phyloP scores from a whole-genome alignment of 1,140 invertebrate species.

The Aethina tumida region DNA sequence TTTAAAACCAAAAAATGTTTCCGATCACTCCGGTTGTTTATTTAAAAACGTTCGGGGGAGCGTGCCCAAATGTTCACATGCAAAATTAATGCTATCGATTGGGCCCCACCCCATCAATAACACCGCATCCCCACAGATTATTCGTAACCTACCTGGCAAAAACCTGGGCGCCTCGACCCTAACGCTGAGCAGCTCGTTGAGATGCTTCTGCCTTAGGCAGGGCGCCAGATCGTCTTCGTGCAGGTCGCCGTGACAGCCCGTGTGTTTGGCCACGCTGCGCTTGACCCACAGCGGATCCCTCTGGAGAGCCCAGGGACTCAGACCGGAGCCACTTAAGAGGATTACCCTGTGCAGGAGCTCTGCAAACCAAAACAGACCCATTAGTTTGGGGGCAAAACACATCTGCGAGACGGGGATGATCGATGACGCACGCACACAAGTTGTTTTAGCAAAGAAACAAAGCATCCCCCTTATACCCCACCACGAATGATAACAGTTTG shows the following conservation, averaged over 20 bases:
- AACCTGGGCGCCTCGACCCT: constrained; percentile 68
- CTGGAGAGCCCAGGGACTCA: constrained; percentile 90
- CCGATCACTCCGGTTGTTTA: too few species aligned
- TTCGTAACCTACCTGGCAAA: constrained; percentile 43
- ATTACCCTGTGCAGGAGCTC: constrained; percentile 85
- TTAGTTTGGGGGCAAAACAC: background rate
- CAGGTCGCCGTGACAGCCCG: constrained; percentile 65
- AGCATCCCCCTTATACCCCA: too few species aligned
- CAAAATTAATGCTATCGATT: too few species aligned
- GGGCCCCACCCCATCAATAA: too few species aligned
- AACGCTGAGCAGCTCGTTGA: constrained; percentile 58
- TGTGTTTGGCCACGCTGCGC: constrained; percentile 66
- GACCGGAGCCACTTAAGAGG: constrained; percentile 86
- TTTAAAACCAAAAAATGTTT: too few species aligned
- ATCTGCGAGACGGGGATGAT: constrained; percentile 2
- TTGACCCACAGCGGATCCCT: constrained; percentile 74
- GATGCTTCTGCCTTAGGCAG: constrained; percentile 64
- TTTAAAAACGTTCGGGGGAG: too few species aligned
- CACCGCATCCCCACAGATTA: too few species aligned
- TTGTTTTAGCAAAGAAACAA: too few species aligned
- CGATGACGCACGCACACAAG: too few species aligned
- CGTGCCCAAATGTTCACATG: too few species aligned
- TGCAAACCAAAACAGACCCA: constrained; percentile 36
- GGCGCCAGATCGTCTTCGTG: constrained; percentile 71
- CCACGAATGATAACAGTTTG: too few species aligned